These are phyloP conservation scores for Vespertilio murinus DNA, from an alignment of 2,797 vertebrate species.

Conservation along the genomic window DNA sequence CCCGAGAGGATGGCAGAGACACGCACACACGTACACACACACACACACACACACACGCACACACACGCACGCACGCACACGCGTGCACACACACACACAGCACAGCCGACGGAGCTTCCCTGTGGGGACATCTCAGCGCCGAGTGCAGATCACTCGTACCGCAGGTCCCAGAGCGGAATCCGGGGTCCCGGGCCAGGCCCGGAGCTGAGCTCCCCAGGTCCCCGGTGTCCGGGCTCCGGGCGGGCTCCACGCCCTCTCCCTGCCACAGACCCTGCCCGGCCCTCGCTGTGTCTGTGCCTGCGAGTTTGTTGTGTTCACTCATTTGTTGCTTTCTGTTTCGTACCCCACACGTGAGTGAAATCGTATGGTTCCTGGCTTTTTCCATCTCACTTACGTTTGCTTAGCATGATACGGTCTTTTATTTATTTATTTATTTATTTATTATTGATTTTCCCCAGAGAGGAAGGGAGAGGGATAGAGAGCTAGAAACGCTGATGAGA, in stretches of 20 bases:
- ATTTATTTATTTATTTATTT: too few relatives aligned
- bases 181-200: not conserved
- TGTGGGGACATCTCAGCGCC: rapidly evolving
- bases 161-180: not conserved
- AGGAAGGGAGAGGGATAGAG: too few relatives aligned
- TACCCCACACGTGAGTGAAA: not conserved
- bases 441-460: too few relatives aligned
- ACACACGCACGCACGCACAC: not conserved
- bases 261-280: not conserved
- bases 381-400: not conserved
- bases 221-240: not conserved
- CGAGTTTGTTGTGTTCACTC: not conserved
- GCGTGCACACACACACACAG: too few relatives aligned
- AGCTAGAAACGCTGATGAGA: too few relatives aligned
- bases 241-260: rapidly evolving
- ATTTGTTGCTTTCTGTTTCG: not conserved
- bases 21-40: too few relatives aligned
- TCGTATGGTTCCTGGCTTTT: not conserved
- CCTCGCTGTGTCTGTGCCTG: not conserved
- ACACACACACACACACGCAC: not conserved
- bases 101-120: not conserved
- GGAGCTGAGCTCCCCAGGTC: not conserved
- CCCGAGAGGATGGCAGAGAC: not conserved
- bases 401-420: not conserved
- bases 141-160: not conserved